Base-by-base conservation (phyloP, 2,113 vertebrate species). In the Danionella cerebrum region DNA sequence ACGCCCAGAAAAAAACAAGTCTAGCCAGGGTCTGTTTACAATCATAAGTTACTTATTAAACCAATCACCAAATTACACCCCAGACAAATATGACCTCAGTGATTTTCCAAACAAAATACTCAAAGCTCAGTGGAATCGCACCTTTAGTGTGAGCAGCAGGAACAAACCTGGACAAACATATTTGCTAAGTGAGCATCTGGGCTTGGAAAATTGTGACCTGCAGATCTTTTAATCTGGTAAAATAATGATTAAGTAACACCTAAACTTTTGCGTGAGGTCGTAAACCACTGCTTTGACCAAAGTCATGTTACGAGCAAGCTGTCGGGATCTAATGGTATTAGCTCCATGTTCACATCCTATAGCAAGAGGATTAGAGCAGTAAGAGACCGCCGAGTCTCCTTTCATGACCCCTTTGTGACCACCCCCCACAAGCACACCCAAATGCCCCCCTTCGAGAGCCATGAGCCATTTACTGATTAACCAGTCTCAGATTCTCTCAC, bases 391-490 rank as follows among this genome's bases (percentile, higher is more conserved):
- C 16, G 24, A 14, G 38, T 53, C n/a, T n/a, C n/a, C n/a, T n/a
- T n/a, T 25, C 3, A 8, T 8, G 31, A 53, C 25, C 47, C 48
- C 10, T 14, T 4, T 9, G 14, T 60, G 58, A 60, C 58, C 58
- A 45, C 39, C 58, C 14, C 58, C 29, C 58, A 27, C 16, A 12
- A 14, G 14, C 27, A 9, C n/a, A n/a, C n/a, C n/a, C n/a, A n/a
- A n/a, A n/a, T 50, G 62, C 19, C 45, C 29, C 24, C 31, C 25
- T 60, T 38, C 42, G 39, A 60, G 25, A 60, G 24, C 42, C 10
- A 38, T 16, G 42, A 12, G 8, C 62, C 47, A 60, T 60, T 60
- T 60, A 12, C 38, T 44, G 45, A 60, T 60, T 60, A 45, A 60
- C 29, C 1, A 0, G 39, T 14, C 25, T 60, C 58, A 19, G 42